Base-by-base conservation (phyloP, 1,140 invertebrate genomes). In the Ostrea denselamellosa region DNA sequence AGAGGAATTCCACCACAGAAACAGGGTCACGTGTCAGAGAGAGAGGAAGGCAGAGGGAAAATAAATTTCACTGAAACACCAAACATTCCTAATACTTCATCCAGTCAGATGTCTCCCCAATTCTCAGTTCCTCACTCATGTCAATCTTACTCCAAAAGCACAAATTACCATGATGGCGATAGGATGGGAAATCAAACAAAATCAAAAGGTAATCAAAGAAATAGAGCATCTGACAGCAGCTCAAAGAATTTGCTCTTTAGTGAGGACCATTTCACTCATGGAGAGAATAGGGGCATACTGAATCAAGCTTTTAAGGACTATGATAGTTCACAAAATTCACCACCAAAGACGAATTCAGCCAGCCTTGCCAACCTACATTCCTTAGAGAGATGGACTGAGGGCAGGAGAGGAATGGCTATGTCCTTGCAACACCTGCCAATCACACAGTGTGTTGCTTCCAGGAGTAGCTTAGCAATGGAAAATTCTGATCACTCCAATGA, bases 151-250 rank as follows among this genome's bases (percentile, higher is more conserved):
- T 34, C 25, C 25, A 77, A 77, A 25, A 25, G 12, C 8, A 25
- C 22, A 12, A 34, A 77, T 28, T 34, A 25, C n/a, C 56, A 68
- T 28, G 52, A 52, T 14, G 52, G 19, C 22, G 53, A 85, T 14
- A 77, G 28, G 28, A 25, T 12, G 25, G 25, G 28, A 77, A 77
- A 28, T 8, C 22, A 77, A 77, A 77, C 22, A 71, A 71, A 14
- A 34, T 77, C 68, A 4, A 77, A 77, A 77, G 68, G 25, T 22
- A 25, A 77, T 77, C 28, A 14, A 25, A 77, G 25, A 34, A 77
- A 77, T 8, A 77, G 68, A 77, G 68, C 68, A 77, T 77, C 68
- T 12, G 68, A 77, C 25, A 77, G 68, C 68, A 77, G 68, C 68
- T 77, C 68, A 22, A 77, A 77, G 14, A 25, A 10, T 17, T 34